Conservation (phyloP, 1,140 invertebrate genomes). For the Heliconius melpomene region DNA sequence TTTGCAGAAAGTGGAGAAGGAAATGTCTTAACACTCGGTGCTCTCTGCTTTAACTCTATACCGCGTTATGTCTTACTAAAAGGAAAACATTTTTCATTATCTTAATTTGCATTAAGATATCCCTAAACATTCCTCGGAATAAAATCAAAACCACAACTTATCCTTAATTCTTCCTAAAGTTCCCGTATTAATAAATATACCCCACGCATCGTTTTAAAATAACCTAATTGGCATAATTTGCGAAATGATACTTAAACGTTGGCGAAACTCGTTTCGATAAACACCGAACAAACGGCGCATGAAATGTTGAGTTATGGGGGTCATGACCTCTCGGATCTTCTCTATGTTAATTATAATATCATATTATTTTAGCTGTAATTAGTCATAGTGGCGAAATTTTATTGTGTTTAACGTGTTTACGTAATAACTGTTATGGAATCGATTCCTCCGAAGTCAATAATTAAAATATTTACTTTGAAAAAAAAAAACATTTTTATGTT, state of each 20-base stretch:
- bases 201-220: conserved; percentile 11
- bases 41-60: no score
- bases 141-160: no score
- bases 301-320: conserved; percentile 2
- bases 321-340: background rate
- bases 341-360: background rate
- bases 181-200: background rate
- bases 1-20: no score
- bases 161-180: background rate
- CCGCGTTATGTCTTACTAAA: no score
- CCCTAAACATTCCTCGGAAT: no score
- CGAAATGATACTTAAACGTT: background rate
- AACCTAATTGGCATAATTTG: conserved; percentile 11
- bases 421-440: no score
- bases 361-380: background rate
- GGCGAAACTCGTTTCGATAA: background rate
- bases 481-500: no score
- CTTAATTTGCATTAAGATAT: no score
- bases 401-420: background rate
- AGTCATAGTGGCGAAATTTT: background rate
- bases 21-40: no score
- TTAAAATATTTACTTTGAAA: no score
- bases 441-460: no score
- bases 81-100: no score
- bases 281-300: background rate